Percentiles rank a stretch among this genome's conserved stretches.
phyloP scores from a whole-genome alignment of 2,888 invertebrate species.

The Rotaria magnacalcarata region DNA sequence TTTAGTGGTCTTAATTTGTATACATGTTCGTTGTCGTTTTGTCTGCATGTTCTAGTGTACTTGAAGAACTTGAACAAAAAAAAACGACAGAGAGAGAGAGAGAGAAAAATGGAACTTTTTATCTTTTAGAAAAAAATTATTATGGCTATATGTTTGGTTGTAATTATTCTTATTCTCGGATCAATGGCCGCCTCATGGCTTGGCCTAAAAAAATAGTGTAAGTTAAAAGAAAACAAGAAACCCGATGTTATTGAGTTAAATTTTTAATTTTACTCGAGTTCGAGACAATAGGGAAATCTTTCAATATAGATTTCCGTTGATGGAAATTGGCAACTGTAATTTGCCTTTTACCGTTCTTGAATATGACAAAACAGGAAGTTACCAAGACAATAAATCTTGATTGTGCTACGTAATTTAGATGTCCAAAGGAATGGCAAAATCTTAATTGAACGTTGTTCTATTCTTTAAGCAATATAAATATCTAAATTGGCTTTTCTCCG shows the following conservation, averaged over 20 bases:
- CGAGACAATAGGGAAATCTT: background rate
- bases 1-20: background rate
- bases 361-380: background rate
- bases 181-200: conserved; percentile 44
- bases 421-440: background rate
- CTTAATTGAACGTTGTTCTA: background rate
- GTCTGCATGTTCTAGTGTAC: background rate
- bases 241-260: background rate
- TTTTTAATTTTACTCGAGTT: background rate
- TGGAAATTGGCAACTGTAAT: background rate
- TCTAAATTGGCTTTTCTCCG: background rate
- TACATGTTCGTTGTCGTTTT: background rate
- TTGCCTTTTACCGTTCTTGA: background rate
- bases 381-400: background rate
- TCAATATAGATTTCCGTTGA: background rate
- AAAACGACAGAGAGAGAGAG: no score
- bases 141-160: conserved; percentile 42
- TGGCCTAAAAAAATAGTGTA: conserved; percentile 40
- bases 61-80: no score
- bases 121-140: conserved; percentile 45
- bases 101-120: background rate
- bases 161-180: conserved; percentile 43
- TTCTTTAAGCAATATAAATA: background rate
- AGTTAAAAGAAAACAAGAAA: background rate
- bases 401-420: background rate